Evolutionary conservation across 35 echinoderm and acorn worm species (phyloP).

Genomic region (Nesometra sesokonis): DNA sequence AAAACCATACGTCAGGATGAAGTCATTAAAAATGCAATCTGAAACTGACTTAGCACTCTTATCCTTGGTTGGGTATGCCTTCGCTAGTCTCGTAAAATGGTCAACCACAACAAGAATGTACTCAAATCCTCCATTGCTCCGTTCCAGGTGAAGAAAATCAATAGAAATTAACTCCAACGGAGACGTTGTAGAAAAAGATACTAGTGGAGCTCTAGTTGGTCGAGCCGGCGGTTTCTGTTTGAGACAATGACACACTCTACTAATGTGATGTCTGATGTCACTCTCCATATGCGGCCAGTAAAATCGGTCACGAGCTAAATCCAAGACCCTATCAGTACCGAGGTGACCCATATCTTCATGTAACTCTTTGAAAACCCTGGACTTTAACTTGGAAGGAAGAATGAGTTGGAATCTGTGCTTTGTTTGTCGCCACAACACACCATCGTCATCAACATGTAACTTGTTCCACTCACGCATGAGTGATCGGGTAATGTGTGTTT

Average conservation of each 20-base stretch:
- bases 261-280: not conserved
- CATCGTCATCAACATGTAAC: constrained; percentile 24
- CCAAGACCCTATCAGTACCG: constrained; percentile 25
- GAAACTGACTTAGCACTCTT: constrained; percentile 22
- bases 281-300: constrained; percentile 43
- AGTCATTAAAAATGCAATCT: constrained; percentile 13
- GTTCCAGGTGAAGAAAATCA: constrained; percentile 55
- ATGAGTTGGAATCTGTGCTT: constrained; percentile 18
- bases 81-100: constrained; percentile 50
- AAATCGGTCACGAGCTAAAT: constrained; percentile 18
- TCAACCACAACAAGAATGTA: constrained; percentile 51
- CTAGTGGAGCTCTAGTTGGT: not conserved
- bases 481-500: no score
- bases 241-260: not conserved
- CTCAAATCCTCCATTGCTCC: constrained; percentile 29
- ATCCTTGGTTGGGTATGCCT: constrained; percentile 45
- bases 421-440: constrained; percentile 26
- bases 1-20: constrained; percentile 25
- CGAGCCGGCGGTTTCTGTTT: not conserved
- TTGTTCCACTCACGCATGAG: constrained; percentile 40
- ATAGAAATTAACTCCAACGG: constrained; percentile 53
- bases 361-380: constrained; percentile 12
- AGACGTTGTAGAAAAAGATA: constrained; percentile 9
- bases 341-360: constrained; percentile 59
- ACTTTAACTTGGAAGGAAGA: constrained; percentile 4